Evolutionary conservation across 2,113 vertebrate genomes (phyloP).

Genomic region (Mus spicilegus): DNA sequence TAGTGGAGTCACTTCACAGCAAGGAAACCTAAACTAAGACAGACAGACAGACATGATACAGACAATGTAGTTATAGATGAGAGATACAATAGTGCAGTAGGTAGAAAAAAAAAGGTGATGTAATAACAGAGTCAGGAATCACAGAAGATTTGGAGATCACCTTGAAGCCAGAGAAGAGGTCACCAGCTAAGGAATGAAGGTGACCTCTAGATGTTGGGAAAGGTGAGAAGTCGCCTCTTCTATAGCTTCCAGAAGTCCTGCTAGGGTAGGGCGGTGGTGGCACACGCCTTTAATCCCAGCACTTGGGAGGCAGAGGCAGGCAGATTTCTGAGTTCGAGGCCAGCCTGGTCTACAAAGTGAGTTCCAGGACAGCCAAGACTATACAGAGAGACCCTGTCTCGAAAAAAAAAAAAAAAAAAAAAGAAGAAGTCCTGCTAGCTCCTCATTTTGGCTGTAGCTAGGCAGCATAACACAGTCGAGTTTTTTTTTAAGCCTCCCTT

Average conservation of each 20-base stretch:
- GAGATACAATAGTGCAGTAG: neutral
- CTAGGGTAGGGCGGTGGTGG: too few relatives aligned
- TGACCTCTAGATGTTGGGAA: neutral
- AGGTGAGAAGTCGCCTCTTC: too few relatives aligned
- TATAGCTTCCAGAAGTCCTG: neutral
- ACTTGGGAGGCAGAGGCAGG: too few relatives aligned
- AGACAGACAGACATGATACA: neutral
- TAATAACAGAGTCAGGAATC: fast-evolving
- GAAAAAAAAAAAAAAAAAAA: too few relatives aligned
- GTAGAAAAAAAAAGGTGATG: too few relatives aligned
- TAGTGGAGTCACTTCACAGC: too few relatives aligned
- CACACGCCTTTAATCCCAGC: too few relatives aligned
- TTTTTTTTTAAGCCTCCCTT: neutral
- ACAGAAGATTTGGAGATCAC: neutral
- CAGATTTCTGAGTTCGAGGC: too few relatives aligned
- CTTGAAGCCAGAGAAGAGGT: neutral
- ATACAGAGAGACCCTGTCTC: too few relatives aligned
- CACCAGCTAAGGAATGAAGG: neutral
- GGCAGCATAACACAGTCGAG: neutral
- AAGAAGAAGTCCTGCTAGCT: neutral
- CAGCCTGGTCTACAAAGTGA: too few relatives aligned
- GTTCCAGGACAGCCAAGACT: too few relatives aligned
- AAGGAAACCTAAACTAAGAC: too few relatives aligned
- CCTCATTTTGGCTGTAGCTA: neutral
- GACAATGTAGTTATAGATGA: neutral